phyloP scores from a whole-genome alignment of 1,140 invertebrate genomes.

The Aplysia californica region DNA sequence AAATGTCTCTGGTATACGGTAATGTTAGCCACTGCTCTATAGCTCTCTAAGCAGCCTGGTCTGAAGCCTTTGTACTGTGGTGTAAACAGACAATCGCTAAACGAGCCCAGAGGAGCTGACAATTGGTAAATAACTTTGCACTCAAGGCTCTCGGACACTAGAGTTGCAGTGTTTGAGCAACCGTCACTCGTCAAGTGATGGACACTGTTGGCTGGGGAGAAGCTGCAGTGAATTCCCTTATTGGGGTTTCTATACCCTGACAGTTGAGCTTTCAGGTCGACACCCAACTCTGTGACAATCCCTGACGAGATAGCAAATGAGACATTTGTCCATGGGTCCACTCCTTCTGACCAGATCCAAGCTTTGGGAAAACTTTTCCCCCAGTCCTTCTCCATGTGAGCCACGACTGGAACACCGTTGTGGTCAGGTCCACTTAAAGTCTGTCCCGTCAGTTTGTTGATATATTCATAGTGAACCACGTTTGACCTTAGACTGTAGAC shows the following conservation, averaged over 20 bases:
- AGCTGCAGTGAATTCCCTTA: conserved; percentile 40
- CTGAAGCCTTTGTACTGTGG: conserved; percentile 44
- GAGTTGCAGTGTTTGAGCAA: conserved; percentile 39
- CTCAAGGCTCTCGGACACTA: conserved; percentile 31
- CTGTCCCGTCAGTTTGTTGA: conserved; percentile 23
- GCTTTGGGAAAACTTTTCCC: conserved; percentile 48
- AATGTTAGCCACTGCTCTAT: conserved; percentile 39
- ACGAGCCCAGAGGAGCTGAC: conserved; percentile 5
- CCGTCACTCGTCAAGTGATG: conserved; percentile 32
- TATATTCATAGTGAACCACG: conserved; percentile 34
- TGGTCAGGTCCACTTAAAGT: conserved; percentile 27
- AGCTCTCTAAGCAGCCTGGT: conserved; percentile 45
- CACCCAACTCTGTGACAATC: conserved; percentile 31
- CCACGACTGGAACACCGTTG: not conserved
- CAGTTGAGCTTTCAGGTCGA: conserved; percentile 40
- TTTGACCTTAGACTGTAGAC: conserved; percentile 51
- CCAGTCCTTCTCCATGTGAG: conserved; percentile 59
- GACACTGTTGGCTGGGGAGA: conserved; percentile 41
- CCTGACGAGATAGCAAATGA: conserved; percentile 47
- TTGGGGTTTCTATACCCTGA: conserved; percentile 47
- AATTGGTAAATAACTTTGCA: conserved; percentile 34
- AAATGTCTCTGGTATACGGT: conserved; percentile 27
- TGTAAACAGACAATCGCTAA: conserved; percentile 48
- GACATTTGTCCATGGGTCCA: conserved; percentile 21
- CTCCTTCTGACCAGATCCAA: conserved; percentile 54